phyloP scores from a whole-genome alignment of 2,797 vertebrate genomes.

The Characodon lateralis region DNA sequence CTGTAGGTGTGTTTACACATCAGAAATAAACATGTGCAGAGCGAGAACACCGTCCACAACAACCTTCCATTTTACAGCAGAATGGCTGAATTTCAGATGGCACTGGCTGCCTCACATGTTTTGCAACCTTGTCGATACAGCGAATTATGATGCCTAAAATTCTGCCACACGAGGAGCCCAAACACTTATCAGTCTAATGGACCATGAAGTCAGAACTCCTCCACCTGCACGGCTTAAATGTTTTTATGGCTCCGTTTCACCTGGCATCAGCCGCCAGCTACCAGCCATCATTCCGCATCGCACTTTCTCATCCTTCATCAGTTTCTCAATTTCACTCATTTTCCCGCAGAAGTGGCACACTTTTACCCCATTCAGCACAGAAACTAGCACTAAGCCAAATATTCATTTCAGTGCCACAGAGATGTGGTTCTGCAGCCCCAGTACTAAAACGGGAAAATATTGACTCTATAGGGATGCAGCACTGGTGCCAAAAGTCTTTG shows the following conservation, averaged over 20 bases:
- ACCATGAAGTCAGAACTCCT: constrained; percentile 80
- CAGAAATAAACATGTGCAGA: constrained; percentile 40
- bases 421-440: constrained; percentile 71
- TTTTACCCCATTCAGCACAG: constrained; percentile 66
- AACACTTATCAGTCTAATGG: constrained; percentile 77
- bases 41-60: constrained; percentile 15
- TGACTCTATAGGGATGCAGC: constrained; percentile 76
- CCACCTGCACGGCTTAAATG: constrained; percentile 77
- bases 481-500: constrained; percentile 81
- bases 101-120: constrained; percentile 50
- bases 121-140: constrained; percentile 67
- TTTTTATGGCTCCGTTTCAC: constrained; percentile 76
- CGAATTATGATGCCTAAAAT: constrained; percentile 70
- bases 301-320: constrained; percentile 67
- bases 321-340: constrained; percentile 69
- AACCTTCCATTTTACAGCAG: constrained; percentile 45
- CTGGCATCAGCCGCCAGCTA: constrained; percentile 72
- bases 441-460: constrained; percentile 77
- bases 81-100: constrained; percentile 58
- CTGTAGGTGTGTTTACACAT: constrained; percentile 1
- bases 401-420: constrained; percentile 67
- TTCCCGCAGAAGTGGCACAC: constrained; percentile 69
- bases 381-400: constrained; percentile 72
- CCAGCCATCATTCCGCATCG: constrained; percentile 74
- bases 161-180: constrained; percentile 67